A percentile compares a stretch with the other conserved stretches of the same genome.
These are phyloP conservation scores for Hippasteria phrygiana DNA, from an alignment of 53 echinoderm and acorn worm genomes.

Conservation along the genomic window DNA sequence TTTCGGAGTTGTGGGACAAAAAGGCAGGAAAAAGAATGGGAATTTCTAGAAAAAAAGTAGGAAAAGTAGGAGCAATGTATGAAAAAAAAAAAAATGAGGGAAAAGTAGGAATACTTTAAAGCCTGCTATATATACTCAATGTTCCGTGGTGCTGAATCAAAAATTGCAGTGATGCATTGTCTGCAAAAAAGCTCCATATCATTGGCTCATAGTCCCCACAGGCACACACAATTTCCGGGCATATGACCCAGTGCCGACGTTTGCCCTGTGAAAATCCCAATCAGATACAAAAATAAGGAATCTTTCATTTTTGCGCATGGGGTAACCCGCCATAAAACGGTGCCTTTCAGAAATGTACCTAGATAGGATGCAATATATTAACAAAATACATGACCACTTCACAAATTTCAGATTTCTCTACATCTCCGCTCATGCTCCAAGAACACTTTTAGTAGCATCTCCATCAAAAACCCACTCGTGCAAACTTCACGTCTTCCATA, in stretches of 20 bases:
- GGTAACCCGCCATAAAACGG: not conserved
- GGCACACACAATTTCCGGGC: no score
- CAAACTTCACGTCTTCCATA: constrained; percentile 18
- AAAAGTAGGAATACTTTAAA: no score
- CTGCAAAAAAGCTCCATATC: no score
- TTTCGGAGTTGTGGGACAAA: no score
- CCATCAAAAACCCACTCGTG: constrained; percentile 5
- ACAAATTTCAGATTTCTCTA: constrained; percentile 35
- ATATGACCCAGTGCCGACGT: not conserved
- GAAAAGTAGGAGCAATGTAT: no score
- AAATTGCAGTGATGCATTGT: no score
- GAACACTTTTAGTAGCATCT: constrained; percentile 36
- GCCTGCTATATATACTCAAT: no score
- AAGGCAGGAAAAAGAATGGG: no score
- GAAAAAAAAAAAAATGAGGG: no score
- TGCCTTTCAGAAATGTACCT: not conserved
- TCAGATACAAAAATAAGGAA: not conserved
- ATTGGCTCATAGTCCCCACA: no score
- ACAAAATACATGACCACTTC: constrained; percentile 47
- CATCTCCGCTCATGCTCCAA: constrained; percentile 35
- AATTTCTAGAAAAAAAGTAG: no score
- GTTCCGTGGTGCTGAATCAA: no score
- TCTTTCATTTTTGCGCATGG: not conserved
- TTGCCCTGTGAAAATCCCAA: not conserved
- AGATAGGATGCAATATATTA: not conserved